Evolutionary conservation across 2,888 invertebrate genomes (phyloP).

Genomic region (Andricus quercusramuli): DNA sequence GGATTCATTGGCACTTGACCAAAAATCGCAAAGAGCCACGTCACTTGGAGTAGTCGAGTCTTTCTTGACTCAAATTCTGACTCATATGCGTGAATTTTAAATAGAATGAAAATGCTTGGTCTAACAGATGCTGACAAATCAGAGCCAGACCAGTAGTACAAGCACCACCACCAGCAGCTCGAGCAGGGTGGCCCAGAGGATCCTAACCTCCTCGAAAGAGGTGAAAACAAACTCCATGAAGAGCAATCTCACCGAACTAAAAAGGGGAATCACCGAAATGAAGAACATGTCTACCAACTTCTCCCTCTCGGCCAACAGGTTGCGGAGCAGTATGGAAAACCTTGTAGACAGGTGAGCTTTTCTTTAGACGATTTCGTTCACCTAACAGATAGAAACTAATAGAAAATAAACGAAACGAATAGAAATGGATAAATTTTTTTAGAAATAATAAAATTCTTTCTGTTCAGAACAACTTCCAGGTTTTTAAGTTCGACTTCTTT

Average conservation of each 20-base stretch:
- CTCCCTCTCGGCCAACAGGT: conserved; percentile 77
- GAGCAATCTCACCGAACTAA: conserved; percentile 88
- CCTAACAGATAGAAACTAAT: not conserved
- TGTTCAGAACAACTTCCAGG: no score
- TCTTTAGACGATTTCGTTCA: not conserved
- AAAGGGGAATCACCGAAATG: conserved; percentile 93
- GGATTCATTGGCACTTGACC: conserved; percentile 52
- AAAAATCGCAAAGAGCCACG: conserved; percentile 48
- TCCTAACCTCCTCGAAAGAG: conserved; percentile 82
- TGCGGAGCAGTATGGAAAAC: conserved; percentile 89
- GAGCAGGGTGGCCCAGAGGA: conserved; percentile 80
- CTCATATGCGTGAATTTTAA: conserved; percentile 66
- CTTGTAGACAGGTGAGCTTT: conserved; percentile 84
- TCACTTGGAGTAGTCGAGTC: conserved; percentile 46
- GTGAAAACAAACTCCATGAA: conserved; percentile 91
- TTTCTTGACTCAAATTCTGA: conserved; percentile 50
- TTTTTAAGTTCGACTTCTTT: not conserved
- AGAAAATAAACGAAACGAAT: not conserved
- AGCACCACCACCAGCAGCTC: conserved; percentile 82
- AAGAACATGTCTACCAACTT: conserved; percentile 82
- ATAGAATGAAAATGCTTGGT: conserved; percentile 69
- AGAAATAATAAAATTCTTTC: no score
- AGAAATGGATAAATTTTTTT: not conserved
- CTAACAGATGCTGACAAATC: conserved; percentile 75
- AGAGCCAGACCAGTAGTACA: conserved; percentile 81